These are phyloP conservation scores for Trachymyrmex septentrionalis DNA, from an alignment of 1,140 invertebrate genomes.

Conservation along the genomic window DNA sequence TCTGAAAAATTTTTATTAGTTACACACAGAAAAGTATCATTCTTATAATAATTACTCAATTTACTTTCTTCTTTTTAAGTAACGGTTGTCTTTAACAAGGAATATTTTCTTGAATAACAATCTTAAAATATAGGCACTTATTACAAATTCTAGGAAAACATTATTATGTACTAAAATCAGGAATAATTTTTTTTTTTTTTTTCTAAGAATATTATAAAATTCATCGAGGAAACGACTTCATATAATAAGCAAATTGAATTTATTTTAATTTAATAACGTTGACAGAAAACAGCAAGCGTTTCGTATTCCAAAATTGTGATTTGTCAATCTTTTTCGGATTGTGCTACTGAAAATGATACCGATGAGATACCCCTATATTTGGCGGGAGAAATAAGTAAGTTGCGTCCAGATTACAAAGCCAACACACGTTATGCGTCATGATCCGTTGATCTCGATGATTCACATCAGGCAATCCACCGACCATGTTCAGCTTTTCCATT, in stretches of 20 bases:
- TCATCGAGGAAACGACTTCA: no score
- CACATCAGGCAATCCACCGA: neutral
- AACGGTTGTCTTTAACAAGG: no score
- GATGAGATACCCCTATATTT: neutral
- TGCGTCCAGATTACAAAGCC: neutral
- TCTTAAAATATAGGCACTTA: no score
- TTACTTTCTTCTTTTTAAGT: no score
- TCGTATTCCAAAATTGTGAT: neutral
- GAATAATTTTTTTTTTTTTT: no score
- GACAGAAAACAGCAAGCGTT: neutral
- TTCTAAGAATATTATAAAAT: no score
- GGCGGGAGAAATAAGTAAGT: conserved; percentile 18
- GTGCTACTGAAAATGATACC: neutral
- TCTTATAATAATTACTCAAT: no score
- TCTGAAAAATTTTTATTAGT: neutral
- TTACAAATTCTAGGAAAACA: no score
- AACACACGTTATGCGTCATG: neutral
- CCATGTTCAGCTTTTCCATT: conserved; percentile 45
- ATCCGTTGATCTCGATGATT: conserved; percentile 29
- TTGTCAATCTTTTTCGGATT: neutral
- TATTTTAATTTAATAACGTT: no score
- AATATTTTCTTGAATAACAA: no score
- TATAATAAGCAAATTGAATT: no score
- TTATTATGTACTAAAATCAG: no score
- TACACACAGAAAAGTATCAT: neutral